Conservation (phyloP, 2,113 vertebrate genomes). For the Sinocyclocheilus anshuiensis region DNA sequence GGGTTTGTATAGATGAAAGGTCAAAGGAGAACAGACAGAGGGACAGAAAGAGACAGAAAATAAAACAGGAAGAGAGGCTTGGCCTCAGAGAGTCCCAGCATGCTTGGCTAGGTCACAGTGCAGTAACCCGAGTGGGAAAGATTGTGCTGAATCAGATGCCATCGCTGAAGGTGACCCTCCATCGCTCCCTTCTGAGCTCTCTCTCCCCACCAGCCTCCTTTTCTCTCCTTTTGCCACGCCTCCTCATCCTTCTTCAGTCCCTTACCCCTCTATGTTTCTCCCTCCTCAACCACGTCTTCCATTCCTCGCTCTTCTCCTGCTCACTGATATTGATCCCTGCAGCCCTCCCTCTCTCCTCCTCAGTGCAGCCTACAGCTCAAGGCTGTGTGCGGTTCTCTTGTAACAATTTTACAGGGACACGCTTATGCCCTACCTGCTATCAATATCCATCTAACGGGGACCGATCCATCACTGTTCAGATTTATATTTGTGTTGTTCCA, state of each 20-base stretch:
- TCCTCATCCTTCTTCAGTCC: conserved; percentile 55
- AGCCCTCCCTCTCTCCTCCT: conserved; percentile 27
- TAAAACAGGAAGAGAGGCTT: neutral
- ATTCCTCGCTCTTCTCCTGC: conserved; percentile 53
- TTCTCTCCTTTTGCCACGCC: conserved; percentile 58
- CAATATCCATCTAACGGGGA: conserved; percentile 35
- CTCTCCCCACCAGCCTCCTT: conserved; percentile 24
- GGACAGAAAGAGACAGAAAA: neutral
- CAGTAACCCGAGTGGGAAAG: conserved; percentile 72
- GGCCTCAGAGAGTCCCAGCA: conserved; percentile 53
- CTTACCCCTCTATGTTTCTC: conserved; percentile 65
- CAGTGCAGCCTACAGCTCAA: conserved; percentile 64
- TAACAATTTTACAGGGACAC: conserved; percentile 69
- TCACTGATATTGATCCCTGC: conserved; percentile 76
- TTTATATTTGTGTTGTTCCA: conserved; percentile 50
- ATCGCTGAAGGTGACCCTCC: conserved; percentile 79
- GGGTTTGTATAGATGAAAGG: conserved; percentile 33
- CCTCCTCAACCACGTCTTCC: conserved; percentile 42
- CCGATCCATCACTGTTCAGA: conserved; percentile 68
- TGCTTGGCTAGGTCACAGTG: conserved; percentile 70
- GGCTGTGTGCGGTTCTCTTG: conserved; percentile 67
- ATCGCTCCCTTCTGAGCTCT: conserved; percentile 61
- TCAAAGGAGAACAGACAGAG: conserved; percentile 8
- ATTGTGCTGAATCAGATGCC: conserved; percentile 79
- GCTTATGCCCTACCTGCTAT: conserved; percentile 59